Percentiles rank a stretch among this genome's conserved stretches.
Evolutionary conservation across 2,888 invertebrate species (phyloP).

Genomic region (Ligdia adustata): DNA sequence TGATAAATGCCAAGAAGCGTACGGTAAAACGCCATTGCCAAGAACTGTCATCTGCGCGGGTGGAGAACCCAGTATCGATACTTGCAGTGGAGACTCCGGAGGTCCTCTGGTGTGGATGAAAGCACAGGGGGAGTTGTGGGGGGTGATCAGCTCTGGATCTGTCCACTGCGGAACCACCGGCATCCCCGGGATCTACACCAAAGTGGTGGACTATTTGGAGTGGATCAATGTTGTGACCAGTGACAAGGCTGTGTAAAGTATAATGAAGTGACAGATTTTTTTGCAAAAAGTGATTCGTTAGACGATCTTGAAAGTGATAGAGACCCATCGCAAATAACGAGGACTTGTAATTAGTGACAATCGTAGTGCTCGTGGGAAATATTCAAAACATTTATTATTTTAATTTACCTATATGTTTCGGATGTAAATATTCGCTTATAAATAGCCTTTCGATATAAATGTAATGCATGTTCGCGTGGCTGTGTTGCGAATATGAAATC

Average conservation of each 20-base stretch:
- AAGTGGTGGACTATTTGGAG: constrained; percentile 48
- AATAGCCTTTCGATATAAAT: not conserved
- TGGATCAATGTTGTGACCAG: constrained; percentile 48
- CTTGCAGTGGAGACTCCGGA: constrained; percentile 64
- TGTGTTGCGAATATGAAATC: no score
- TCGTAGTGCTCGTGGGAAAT: no score
- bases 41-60: constrained; percentile 58
- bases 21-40: constrained; percentile 41
- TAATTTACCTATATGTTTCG: no score
- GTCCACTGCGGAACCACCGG: constrained; percentile 50
- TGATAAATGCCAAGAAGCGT: constrained; percentile 42
- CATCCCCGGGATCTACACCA: constrained; percentile 59
- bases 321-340: no score
- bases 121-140: constrained; percentile 49
- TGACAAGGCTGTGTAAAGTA: not conserved
- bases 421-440: not conserved
- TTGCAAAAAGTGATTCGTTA: no score
- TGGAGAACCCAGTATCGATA: constrained; percentile 52
- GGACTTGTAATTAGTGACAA: no score
- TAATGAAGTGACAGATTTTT: no score
- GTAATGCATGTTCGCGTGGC: not conserved
- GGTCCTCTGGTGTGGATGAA: constrained; percentile 54
- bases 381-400: no score
- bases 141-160: constrained; percentile 56
- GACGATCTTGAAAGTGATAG: no score